Evolutionary conservation across 2,113 vertebrate genomes (phyloP).

Genomic region (Sphyrna mokarran): DNA sequence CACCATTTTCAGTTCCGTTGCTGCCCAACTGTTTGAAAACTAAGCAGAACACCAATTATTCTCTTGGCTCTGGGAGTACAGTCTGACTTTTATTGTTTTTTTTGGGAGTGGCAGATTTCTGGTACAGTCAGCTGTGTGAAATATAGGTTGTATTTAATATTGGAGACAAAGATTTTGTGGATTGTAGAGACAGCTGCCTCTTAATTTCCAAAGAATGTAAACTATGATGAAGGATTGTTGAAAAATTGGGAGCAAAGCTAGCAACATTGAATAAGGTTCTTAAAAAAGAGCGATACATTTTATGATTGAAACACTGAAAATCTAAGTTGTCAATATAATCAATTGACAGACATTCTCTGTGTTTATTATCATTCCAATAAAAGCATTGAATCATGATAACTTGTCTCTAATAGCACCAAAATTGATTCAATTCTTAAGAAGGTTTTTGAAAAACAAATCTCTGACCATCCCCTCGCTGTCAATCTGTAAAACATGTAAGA

Average conservation of each 20-base stretch:
- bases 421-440: not conserved
- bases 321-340: not conserved
- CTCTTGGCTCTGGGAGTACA: not conserved
- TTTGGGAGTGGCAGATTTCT: not conserved
- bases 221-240: not conserved
- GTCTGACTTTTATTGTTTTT: not conserved
- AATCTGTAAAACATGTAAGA: not conserved
- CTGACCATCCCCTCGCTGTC: not conserved
- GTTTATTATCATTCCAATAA: not conserved
- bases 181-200: not conserved
- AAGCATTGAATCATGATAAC: not conserved
- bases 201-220: not conserved
- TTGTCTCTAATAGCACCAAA: not conserved
- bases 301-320: not conserved
- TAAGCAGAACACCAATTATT: not conserved
- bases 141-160: not conserved
- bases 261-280: not conserved
- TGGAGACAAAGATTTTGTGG: not conserved
- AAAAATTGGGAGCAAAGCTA: not conserved
- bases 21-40: not conserved
- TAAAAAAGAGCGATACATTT: not conserved
- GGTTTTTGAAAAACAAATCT: not conserved
- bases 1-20: not conserved
- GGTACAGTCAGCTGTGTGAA: not conserved
- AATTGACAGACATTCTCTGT: not conserved